A percentile compares a stretch with the other conserved stretches of the same genome.
Conservation (phyloP, 1,140 invertebrate species). For the Bombus picipes region DNA sequence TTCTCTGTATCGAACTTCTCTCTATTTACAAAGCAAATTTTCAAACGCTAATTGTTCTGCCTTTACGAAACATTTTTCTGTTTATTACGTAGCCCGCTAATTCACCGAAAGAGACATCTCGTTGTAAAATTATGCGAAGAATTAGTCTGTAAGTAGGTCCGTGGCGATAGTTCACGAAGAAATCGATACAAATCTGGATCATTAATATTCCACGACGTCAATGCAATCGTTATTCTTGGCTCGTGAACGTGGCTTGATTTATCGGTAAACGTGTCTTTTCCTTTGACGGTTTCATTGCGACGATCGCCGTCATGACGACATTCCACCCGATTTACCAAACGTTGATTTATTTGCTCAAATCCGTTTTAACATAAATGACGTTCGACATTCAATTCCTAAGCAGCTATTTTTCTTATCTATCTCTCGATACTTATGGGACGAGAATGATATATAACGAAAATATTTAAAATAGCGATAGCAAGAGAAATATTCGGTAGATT, state of each 20-base stretch:
- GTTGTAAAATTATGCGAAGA: neutral
- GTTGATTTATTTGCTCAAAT: constrained; percentile 7
- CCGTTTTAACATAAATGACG: neutral
- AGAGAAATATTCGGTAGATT: too few relatives aligned
- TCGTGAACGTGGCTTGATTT: constrained; percentile 12
- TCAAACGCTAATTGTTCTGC: neutral
- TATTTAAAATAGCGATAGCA: too few relatives aligned
- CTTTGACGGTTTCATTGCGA: constrained; percentile 19
- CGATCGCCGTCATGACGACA: neutral
- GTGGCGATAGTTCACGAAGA: neutral
- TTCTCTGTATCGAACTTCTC: neutral
- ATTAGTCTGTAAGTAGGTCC: neutral
- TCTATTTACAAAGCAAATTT: too few relatives aligned
- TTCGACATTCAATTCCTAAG: neutral
- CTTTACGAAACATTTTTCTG: neutral
- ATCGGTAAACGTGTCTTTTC: constrained; percentile 9
- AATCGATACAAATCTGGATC: constrained; percentile 20
- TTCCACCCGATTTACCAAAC: constrained; percentile 16
- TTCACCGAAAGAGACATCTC: neutral
- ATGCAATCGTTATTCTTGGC: neutral
- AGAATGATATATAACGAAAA: neutral
- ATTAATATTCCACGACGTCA: neutral
- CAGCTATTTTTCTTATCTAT: neutral
- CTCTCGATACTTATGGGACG: neutral
- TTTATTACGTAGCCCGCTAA: neutral